phyloP scores from a whole-genome alignment of 2,888 invertebrate species.

The Euclidia mi region DNA sequence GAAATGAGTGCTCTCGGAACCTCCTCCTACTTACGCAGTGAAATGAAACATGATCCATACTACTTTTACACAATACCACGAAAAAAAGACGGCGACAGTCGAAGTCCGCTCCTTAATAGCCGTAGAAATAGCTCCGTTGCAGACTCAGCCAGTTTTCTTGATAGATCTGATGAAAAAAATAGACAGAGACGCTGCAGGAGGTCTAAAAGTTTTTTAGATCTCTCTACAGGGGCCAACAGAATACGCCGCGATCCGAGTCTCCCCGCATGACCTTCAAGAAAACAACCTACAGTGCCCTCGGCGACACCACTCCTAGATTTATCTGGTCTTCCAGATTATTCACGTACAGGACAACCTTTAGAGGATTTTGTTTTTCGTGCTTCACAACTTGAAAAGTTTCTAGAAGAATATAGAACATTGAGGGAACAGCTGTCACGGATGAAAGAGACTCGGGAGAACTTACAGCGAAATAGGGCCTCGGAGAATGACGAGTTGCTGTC shows the following conservation, averaged over 20 bases:
- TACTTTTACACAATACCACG: constrained; percentile 92
- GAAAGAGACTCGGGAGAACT: constrained; percentile 94
- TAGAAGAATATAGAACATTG: constrained; percentile 94
- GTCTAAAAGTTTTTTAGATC: constrained; percentile 93
- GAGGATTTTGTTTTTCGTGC: constrained; percentile 94
- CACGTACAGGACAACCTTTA: constrained; percentile 80
- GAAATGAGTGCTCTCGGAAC: constrained; percentile 86
- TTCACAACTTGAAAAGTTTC: constrained; percentile 94
- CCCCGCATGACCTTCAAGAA: constrained; percentile 91
- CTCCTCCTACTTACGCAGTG: constrained; percentile 78
- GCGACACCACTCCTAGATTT: constrained; percentile 92
- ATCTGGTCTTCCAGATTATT: constrained; percentile 87
- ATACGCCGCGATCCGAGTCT: constrained; percentile 89
- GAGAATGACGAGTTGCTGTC: constrained; percentile 89
- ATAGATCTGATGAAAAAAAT: constrained; percentile 77
- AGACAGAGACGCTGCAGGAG: constrained; percentile 84
- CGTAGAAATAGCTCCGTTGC: constrained; percentile 93
- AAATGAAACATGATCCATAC: constrained; percentile 82
- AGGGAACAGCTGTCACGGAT: constrained; percentile 94
- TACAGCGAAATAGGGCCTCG: constrained; percentile 84
- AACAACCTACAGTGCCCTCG: constrained; percentile 81
- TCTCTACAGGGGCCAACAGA: constrained; percentile 86
- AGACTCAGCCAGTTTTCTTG: constrained; percentile 88
- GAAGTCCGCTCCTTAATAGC: constrained; percentile 93
- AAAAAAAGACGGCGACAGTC: constrained; percentile 91